Base-by-base conservation (phyloP, 2,888 invertebrate genomes). In the Phengaris alcon region DNA sequence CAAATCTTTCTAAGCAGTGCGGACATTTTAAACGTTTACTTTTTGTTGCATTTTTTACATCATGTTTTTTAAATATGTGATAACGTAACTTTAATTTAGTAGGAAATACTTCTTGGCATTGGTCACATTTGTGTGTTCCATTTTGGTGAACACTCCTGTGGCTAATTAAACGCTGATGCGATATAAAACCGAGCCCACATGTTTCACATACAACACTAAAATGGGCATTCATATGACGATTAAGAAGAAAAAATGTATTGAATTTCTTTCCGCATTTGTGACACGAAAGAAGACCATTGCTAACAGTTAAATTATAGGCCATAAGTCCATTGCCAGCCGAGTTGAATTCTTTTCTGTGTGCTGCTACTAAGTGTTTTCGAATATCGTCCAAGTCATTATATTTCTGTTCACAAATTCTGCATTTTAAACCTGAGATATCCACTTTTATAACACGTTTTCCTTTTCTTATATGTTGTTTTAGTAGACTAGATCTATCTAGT, bases 381-480 rank as follows among this genome's bases (percentile, higher is more conserved):
- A 91, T 86, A 70, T 90, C 90, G 22, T 93, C 91, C 0, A 93
- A 80, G 76, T 93, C 89, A 0, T 88, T 86, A 77, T 87, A 89
- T 75, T 85, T 89, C 76, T 90, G 88, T 0, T 90, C 88, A 75
- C 93, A 93, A 73, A 93, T 79, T 72, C 85, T 90, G 77, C 93
- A 93, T 80, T 87, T 88, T 9, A 93, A 80, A 0, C 80, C 84
- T 0, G 93, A 91, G 80, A 93, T 89, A 59, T 93, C 93, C 0
- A 93, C 93, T 83, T 93, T 93, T 6, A 93, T 92, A 0, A 90
- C 88, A 12, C 91, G 82, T 78, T 93, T 92, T 0, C 92, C 92
- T 83, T 93, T 93, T 59, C 87, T 86, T 57, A 93, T 79, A 81
- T 87, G 84, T 64, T 91, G 87, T 73, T 91, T 91, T 0, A 93